Base-by-base conservation (phyloP, 2,113 vertebrate genomes). In the Caranx melampygus region DNA sequence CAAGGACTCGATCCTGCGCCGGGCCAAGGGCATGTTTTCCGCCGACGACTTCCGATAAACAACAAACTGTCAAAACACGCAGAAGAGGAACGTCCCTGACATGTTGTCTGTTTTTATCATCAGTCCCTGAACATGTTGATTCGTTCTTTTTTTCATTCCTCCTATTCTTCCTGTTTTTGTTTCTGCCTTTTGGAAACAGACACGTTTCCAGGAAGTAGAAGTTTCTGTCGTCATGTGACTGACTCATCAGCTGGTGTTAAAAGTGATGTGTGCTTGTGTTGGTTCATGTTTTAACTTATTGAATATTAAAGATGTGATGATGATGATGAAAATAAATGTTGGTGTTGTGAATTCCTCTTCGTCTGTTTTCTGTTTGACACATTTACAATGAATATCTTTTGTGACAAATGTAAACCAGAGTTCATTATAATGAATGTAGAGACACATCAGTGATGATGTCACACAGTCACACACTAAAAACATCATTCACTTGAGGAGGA, bases 1-100 rank as follows among this genome's bases (percentile, higher is more conserved):
- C 88, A 97, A 98, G 94, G 97, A 99, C 94, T 98, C 97, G 72
- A 98, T 98, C 87, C 92, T 98, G 60, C 96, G 97, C 63, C 95
- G 97, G 0, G 97, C 97, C 88, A 96, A 94, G 89, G 97, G 97
- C 91, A 97, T 99, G 97, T 99, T 98, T 72, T 96, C 94, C 0
- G 95, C 97, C 0, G 97, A 98, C 1, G 97, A 98, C 89, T 95
- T 98, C 91, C 96, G 97, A 80, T 99, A 95, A 89, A 55, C 18
- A 6, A 33, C 31, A 14, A 9, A 9, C 52, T 1, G 34, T 20
- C 3, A 42, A 42, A 14, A 21, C 26, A 20, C 34, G 11, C 59
- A 31, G 18, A 5, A 67, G 34, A n/a, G 4, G 26, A 12, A 12
- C 7, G 59, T 55, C 57, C 69, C 33, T 70, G 82, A 33, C 11